These are phyloP conservation scores for Enhydra lutris DNA, from an alignment of 2,113 vertebrate genomes.

Conservation along the genomic window DNA sequence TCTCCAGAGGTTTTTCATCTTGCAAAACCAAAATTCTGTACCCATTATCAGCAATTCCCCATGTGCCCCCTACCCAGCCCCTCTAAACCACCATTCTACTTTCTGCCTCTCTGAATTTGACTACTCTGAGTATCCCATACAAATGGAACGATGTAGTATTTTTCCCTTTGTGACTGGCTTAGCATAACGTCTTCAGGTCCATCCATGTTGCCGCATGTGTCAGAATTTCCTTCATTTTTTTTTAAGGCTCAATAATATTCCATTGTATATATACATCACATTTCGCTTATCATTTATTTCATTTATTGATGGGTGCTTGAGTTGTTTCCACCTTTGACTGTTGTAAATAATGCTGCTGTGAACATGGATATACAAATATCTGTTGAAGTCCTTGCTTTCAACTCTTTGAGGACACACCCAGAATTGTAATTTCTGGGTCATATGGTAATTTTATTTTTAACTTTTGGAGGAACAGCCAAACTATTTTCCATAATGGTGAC, in stretches of 20 bases:
- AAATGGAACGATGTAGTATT: neutral
- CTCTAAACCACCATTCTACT: neutral
- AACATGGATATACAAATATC: neutral
- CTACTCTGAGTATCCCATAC: neutral
- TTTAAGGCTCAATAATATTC: neutral
- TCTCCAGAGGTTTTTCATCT: neutral
- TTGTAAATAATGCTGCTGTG: neutral
- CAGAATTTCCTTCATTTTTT: neutral
- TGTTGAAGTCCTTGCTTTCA: neutral
- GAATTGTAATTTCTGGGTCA: neutral
- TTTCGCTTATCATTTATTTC: neutral
- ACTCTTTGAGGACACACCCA: neutral
- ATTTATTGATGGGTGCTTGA: neutral
- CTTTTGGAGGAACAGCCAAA: neutral
- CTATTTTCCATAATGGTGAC: neutral
- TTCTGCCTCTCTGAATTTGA: neutral
- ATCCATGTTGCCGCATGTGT: neutral
- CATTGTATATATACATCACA: neutral
- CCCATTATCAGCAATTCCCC: neutral
- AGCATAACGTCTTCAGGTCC: neutral
- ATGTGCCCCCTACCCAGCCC: neutral
- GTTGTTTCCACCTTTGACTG: neutral
- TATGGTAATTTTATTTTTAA: neutral
- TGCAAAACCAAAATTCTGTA: neutral
- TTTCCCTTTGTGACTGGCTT: neutral